Base-by-base conservation (phyloP, 1,140 invertebrate species). In the Lepidurus couesii region DNA sequence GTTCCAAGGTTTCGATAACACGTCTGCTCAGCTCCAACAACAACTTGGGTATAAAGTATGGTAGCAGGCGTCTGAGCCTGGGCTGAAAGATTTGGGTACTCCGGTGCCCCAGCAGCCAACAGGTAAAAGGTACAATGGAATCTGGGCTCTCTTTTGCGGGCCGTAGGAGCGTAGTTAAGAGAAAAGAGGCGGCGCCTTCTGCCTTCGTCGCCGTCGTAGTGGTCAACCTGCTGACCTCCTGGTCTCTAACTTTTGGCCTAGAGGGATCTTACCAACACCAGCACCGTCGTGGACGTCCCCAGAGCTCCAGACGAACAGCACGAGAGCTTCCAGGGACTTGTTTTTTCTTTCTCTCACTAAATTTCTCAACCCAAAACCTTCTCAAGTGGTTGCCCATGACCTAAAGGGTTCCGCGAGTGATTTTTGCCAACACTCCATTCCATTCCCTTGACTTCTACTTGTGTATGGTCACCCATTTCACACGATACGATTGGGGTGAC, bases 181-280 rank as follows among this genome's bases (percentile, higher is more conserved):
- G 53, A 65, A 65, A 65, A 10, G 53, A 65, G 53, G 53, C 53
- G 53, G 53, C n/a, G n/a, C 13, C 53, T 16, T 65, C 8, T 13
- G 7, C 13, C 21, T 65, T 65, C 53, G 53, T 21, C 53, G 53
- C 16, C 53, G 53, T 65, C 53, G 53, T 65, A 65, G 53, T 65
- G 53, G 53, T 65, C 53, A 65, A 65, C 53, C 53, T 65, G 53
- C 53, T 65, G 53, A 65, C 53, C 53, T 65, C 53, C 53, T 65
- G 21, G 53, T 65, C 21, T 21, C 21, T 47, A 11, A 7, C 34
- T 65, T 65, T 65, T 21, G 53, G 21, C 53, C 21, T 65, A 13
- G 53, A 65, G 21, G 6, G 7, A 13, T 13, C 8, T 65, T 13
- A 7, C 16, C 16, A 21, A 21, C 21, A 65, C 7, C 10, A 16